These are phyloP conservation scores for Hylia prasina DNA, from an alignment of 2,113 vertebrate genomes.

Conservation along the genomic window DNA sequence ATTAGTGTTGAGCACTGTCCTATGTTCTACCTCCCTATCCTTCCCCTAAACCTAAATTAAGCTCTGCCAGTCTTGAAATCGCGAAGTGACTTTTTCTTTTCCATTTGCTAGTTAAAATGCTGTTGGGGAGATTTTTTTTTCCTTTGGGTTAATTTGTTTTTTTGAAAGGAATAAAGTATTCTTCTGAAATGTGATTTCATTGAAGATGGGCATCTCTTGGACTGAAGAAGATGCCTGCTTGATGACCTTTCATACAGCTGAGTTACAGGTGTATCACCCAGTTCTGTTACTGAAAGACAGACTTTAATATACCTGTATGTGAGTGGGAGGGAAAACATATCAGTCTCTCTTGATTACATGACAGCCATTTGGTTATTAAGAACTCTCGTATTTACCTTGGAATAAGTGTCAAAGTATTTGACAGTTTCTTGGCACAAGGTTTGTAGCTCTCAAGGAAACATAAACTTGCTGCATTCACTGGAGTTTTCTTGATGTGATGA, in stretches of 20 bases:
- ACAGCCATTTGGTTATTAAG: not conserved
- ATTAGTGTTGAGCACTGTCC: not conserved
- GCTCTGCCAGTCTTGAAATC: not conserved
- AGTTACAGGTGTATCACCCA: not conserved
- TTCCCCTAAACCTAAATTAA: not conserved
- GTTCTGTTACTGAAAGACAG: not conserved
- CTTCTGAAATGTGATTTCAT: not conserved
- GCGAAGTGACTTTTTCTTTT: not conserved
- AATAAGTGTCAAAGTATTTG: not conserved
- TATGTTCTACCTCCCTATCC: not conserved
- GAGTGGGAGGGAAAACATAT: not conserved
- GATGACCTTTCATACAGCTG: not conserved
- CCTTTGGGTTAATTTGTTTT: not conserved
- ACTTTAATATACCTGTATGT: not conserved
- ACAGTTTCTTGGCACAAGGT: not conserved
- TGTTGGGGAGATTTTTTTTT: not conserved
- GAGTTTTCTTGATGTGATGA: not conserved
- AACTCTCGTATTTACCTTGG: not conserved
- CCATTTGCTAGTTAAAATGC: not conserved
- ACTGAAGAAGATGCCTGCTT: not conserved
- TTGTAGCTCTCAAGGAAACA: not conserved
- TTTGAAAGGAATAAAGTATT: not conserved
- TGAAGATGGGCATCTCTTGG: not conserved
- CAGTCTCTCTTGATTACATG: not conserved
- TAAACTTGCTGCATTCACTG: not conserved